Conservation (phyloP, 1,140 invertebrate genomes). For the Ectropis grisescens region DNA sequence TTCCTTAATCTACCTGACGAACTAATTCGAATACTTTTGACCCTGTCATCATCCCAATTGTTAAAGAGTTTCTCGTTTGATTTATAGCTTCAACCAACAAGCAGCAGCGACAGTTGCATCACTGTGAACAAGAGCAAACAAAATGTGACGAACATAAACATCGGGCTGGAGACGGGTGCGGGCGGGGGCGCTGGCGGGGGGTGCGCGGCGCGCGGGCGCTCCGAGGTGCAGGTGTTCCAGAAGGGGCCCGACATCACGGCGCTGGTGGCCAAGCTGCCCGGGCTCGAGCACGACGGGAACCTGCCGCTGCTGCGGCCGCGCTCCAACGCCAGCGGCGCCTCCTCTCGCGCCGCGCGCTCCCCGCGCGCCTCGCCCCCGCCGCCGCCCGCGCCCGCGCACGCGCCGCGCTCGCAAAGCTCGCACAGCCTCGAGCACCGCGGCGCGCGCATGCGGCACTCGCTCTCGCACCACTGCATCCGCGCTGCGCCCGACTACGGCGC, state of each 20-base stretch:
- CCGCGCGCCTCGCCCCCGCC: constrained; percentile 42
- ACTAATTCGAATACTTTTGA: too few relatives aligned
- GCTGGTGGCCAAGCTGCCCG: constrained; percentile 71
- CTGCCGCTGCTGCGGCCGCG: constrained; percentile 65
- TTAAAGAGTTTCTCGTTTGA: too few relatives aligned
- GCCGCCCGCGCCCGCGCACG: constrained; percentile 25
- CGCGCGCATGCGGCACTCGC: constrained; percentile 51
- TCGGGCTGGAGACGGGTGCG: constrained; percentile 53
- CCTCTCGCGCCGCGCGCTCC: constrained; percentile 52
- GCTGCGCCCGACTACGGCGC: constrained; percentile 64
- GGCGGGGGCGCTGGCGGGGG: constrained; percentile 57
- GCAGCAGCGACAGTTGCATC: constrained; percentile 52
- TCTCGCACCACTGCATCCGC: constrained; percentile 60
- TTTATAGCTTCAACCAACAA: constrained; percentile 51
- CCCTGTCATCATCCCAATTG: too few relatives aligned
- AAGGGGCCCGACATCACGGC: constrained; percentile 68
- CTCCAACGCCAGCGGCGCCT: constrained; percentile 70
- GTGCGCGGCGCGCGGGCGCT: constrained; percentile 32
- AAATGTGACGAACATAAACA: constrained; percentile 74
- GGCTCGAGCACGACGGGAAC: constrained; percentile 65
- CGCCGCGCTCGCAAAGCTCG: constrained; percentile 48
- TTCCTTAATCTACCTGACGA: too few relatives aligned
- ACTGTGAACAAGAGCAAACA: constrained; percentile 68
- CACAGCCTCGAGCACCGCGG: constrained; percentile 66
- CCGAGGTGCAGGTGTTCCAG: constrained; percentile 74